A percentile compares a stretch with the other conserved stretches of the same genome.
These are phyloP conservation scores for Achroia grisella DNA, from an alignment of 1,140 invertebrate genomes.

Conservation along the genomic window DNA sequence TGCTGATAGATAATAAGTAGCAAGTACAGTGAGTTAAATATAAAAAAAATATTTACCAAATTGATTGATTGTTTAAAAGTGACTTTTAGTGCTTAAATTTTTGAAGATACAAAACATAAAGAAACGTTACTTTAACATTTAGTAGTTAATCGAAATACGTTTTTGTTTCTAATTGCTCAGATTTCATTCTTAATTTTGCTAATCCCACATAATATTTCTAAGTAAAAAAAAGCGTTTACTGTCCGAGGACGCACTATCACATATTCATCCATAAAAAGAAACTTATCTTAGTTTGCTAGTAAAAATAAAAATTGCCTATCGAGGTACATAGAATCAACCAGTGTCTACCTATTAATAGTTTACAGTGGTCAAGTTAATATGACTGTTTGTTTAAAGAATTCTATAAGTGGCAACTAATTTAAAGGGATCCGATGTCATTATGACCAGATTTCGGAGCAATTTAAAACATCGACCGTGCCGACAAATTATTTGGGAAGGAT, in stretches of 20 bases:
- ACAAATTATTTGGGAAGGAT: constrained; percentile 42
- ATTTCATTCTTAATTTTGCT: not conserved
- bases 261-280: too few relatives aligned
- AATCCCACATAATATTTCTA: too few relatives aligned
- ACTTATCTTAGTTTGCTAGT: too few relatives aligned
- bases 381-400: constrained; percentile 23
- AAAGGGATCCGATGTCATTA: constrained; percentile 61
- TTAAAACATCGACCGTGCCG: constrained; percentile 19
- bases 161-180: not conserved
- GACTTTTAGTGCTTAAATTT: not conserved
- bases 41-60: not conserved
- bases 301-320: too few relatives aligned
- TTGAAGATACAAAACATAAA: not conserved
- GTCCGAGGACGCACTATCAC: too few relatives aligned
- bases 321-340: too few relatives aligned
- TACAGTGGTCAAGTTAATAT: not conserved
- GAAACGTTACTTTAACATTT: not conserved
- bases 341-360: too few relatives aligned
- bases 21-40: constrained; percentile 18
- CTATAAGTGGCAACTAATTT: constrained; percentile 22
- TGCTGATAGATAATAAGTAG: constrained; percentile 44
- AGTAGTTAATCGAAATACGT: not conserved
- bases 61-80: not conserved
- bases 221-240: too few relatives aligned
- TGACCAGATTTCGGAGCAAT: constrained; percentile 4